These are phyloP conservation scores for Listronotus bonariensis DNA, from an alignment of 1,140 invertebrate species.

Conservation along the genomic window DNA sequence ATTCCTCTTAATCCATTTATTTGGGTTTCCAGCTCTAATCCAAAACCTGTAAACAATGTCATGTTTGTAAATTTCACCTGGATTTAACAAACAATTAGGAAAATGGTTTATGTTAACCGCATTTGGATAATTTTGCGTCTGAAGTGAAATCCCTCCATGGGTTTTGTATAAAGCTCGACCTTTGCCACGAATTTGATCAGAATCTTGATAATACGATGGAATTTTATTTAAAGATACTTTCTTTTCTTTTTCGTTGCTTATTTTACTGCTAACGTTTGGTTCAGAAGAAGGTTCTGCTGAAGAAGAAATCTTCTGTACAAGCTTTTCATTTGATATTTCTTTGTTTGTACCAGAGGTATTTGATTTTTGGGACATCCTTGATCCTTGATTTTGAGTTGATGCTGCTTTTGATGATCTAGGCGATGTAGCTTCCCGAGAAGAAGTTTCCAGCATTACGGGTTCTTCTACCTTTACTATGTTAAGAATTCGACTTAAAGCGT, in stretches of 20 bases:
- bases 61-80: conserved; percentile 70
- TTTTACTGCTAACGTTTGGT: too few species aligned
- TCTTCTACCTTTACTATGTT: conserved; percentile 10
- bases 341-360: too few species aligned
- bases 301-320: not conserved
- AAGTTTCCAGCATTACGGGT: not conserved
- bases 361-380: not conserved
- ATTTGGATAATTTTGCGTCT: conserved; percentile 87
- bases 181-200: conserved; percentile 65
- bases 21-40: conserved; percentile 46
- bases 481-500: conserved; percentile 8
- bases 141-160: conserved; percentile 78
- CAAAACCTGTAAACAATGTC: conserved; percentile 65
- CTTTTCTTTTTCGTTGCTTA: not conserved
- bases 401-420: too few species aligned
- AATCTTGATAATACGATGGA: conserved; percentile 41
- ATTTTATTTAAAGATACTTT: conserved; percentile 27
- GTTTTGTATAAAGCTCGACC: conserved; percentile 66
- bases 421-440: not conserved
- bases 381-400: not conserved
- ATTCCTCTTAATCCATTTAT: conserved; percentile 43
- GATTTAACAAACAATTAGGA: conserved; percentile 68
- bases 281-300: not conserved
- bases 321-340: not conserved
- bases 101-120: conserved; percentile 77